phyloP scores from a whole-genome alignment of 2,888 invertebrate genomes.

The Drosophila multiciliata region DNA sequence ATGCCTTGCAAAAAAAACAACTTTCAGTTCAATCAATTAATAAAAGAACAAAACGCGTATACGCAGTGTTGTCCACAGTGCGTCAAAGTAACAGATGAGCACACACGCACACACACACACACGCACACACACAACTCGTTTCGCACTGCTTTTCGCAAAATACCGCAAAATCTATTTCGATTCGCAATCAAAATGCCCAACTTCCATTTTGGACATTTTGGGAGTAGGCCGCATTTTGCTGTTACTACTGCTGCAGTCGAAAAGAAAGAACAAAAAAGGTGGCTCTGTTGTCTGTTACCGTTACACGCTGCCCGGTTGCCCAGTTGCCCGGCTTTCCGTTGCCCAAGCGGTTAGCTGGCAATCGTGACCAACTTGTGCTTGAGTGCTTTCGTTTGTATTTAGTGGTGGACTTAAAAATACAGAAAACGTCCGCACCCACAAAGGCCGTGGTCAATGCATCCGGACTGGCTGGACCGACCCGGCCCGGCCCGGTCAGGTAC shows the following conservation, averaged over 20 bases:
- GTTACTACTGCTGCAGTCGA: background rate
- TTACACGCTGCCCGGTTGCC: conserved; percentile 10
- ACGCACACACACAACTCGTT: conserved; percentile 24
- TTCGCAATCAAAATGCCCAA: conserved; percentile 83
- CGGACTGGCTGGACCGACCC: conserved; percentile 5
- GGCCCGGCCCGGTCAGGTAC: too few species aligned
- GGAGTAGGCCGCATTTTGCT: conserved; percentile 53
- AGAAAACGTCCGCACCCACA: conserved; percentile 61
- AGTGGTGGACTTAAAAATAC: conserved; percentile 84
- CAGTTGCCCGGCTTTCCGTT: conserved; percentile 13
- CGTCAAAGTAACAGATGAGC: conserved; percentile 75
- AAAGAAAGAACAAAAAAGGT: conserved; percentile 20
- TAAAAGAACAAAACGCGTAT: conserved; percentile 78
- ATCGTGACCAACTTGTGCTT: conserved; percentile 82
- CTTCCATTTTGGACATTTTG: conserved; percentile 76
- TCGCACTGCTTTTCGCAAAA: conserved; percentile 75
- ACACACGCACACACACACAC: conserved; percentile 1
- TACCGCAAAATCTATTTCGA: conserved; percentile 82
- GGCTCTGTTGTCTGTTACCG: conserved; percentile 33
- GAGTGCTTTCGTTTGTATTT: conserved; percentile 84
- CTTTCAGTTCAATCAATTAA: conserved; percentile 71
- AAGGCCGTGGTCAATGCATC: conserved; percentile 68
- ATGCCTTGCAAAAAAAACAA: conserved; percentile 58
- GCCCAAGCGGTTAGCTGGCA: conserved; percentile 54
- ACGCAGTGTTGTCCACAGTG: conserved; percentile 71